phyloP scores from a whole-genome alignment of 2,888 invertebrate species.

The Scrobipalpa costella region DNA sequence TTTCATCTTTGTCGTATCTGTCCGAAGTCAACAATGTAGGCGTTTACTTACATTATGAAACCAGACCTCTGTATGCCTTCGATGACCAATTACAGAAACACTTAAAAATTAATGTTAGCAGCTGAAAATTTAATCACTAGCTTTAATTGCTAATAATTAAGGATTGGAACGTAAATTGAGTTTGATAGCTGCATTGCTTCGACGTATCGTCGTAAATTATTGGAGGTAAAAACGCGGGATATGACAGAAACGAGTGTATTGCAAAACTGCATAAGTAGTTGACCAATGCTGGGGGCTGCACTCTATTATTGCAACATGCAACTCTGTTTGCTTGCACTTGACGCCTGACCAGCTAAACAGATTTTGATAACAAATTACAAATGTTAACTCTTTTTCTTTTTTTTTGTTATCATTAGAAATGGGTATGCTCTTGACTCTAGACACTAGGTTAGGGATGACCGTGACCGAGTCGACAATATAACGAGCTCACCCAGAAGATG shows the following conservation, averaged over 20 bases:
- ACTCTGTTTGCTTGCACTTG: too few species aligned
- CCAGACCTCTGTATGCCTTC: neutral
- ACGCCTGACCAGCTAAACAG: too few species aligned
- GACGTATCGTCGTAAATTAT: constrained; percentile 11
- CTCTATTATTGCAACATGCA: too few species aligned
- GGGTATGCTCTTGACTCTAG: too few species aligned
- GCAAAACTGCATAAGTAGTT: neutral
- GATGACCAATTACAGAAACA: constrained; percentile 17
- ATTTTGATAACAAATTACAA: too few species aligned
- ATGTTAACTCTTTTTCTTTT: too few species aligned
- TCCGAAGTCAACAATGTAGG: constrained; percentile 11
- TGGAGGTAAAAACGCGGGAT: neutral
- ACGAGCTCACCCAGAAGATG: too few species aligned
- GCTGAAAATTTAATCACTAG: constrained; percentile 26
- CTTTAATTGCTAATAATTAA: constrained; percentile 22
- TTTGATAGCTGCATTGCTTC: constrained; percentile 11
- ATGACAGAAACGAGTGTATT: neutral
- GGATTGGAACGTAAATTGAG: constrained; percentile 19
- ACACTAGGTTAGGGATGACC: too few species aligned
- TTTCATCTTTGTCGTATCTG: too few species aligned
- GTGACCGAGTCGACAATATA: too few species aligned
- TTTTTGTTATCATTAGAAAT: too few species aligned
- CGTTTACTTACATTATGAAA: neutral
- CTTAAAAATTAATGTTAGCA: constrained; percentile 24
- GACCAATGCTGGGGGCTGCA: too few species aligned